Evolutionary conservation across 2,888 invertebrate species (phyloP), one percentile per base, ranked within the genome.

Genomic region (Sphinx pinastri): DNA sequence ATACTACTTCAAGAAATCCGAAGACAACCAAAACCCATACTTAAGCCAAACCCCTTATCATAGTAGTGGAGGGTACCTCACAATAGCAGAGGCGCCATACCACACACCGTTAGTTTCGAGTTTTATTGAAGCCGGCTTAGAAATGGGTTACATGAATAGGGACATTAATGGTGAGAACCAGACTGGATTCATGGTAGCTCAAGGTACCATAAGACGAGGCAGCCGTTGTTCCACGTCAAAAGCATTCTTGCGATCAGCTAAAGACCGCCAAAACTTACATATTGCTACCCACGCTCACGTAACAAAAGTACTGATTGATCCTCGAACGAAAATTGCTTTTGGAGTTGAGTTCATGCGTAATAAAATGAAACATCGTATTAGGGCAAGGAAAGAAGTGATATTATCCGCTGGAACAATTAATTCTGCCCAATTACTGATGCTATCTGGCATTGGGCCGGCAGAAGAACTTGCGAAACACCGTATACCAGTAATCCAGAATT

Each of bases 361-460:
- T 68, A 96, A 96, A 67, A 96, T 96, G 88, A 84, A 97, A 0
- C 95, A 96, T 79, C 95, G 97, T 67, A 95, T 98, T 2, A 92
- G 96, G 71, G 98, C 98, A 0, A 95, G 95, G 51, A 98, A 97
- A 84, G 98, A 98, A 87, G 97, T 99, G 0, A 97, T 99, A 67
- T 84, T 99, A 2, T 97, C 98, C 0, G 98, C 97, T 0, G 99
- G 99, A 0, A 95, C 99, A 0, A 95, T 99, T 0, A 99, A 99
- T 84, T 97, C 99, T 0, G 98, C 99, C 0, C 99, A 99, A 84
- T 83, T 99, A 2, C 89, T 99, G 55, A 98, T 99, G 98, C 88
- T 99, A 0, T 98, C 98, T 11, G 99, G 99, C 0, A 95, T 99
- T 13, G 98, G 98, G 0, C 97, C 97, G 0, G 94, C 95, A 68